phyloP scores from a whole-genome alignment of 2,888 invertebrate genomes.

The Euplagia quadripunctaria region DNA sequence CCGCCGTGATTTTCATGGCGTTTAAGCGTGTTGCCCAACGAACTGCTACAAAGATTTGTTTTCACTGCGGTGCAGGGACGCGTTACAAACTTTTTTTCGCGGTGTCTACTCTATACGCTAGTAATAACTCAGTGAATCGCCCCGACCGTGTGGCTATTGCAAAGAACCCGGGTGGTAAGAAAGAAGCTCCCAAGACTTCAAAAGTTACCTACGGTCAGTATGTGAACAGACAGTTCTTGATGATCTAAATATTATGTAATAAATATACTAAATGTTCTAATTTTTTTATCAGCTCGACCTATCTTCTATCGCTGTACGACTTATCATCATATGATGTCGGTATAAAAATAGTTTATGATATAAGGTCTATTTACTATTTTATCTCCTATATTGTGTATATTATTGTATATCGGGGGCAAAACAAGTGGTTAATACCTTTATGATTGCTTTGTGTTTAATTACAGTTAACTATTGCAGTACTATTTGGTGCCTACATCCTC shows the following conservation, averaged over 20 bases:
- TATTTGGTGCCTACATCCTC: too few relatives aligned
- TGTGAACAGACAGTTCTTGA: slow-evolving; percentile 18
- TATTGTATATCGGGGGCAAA: neutral
- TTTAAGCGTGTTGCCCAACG: too few relatives aligned
- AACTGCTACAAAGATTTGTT: too few relatives aligned
- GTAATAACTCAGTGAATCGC: too few relatives aligned
- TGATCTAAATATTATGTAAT: neutral
- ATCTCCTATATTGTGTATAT: slow-evolving; percentile 13
- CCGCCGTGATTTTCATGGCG: too few relatives aligned
- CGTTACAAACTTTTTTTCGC: too few relatives aligned
- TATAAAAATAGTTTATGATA: slow-evolving; percentile 17
- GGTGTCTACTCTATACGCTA: too few relatives aligned
- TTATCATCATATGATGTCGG: slow-evolving; percentile 15
- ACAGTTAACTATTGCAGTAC: neutral
- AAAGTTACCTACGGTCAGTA: slow-evolving; percentile 23
- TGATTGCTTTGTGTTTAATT: slow-evolving; percentile 1
- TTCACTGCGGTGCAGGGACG: too few relatives aligned
- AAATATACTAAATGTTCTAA: slow-evolving; percentile 9
- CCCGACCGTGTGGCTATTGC: too few relatives aligned
- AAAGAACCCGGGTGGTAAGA: too few relatives aligned
- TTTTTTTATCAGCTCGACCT: slow-evolving; percentile 19
- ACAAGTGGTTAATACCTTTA: neutral
- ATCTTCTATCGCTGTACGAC: slow-evolving; percentile 13
- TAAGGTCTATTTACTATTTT: slow-evolving; percentile 19
- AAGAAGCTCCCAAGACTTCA: too few relatives aligned